A percentile compares a stretch with the other conserved stretches of the same genome.
Evolutionary conservation across 1,140 invertebrate species (phyloP).

Genomic region (Eueides isabella): DNA sequence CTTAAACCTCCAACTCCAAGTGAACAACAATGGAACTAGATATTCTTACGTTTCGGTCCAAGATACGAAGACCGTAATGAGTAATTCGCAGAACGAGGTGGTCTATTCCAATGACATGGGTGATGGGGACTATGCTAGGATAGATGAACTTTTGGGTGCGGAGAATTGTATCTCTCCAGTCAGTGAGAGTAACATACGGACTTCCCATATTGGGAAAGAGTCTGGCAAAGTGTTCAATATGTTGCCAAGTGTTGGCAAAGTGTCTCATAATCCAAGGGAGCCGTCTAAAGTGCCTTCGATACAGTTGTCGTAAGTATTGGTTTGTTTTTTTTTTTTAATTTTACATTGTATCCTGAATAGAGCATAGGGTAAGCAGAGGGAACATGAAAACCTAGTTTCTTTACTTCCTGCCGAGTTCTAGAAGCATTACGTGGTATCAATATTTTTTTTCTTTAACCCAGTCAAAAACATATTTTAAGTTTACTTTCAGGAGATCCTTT

Average conservation of each 20-base stretch:
- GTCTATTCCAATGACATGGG: slow-evolving; percentile 71
- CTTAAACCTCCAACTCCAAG: slow-evolving; percentile 77
- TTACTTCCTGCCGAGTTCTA: no score
- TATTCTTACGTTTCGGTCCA: slow-evolving; percentile 79
- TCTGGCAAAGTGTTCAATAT: slow-evolving; percentile 66
- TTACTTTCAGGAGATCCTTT: no score
- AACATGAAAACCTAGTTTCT: no score
- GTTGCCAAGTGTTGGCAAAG: slow-evolving; percentile 70
- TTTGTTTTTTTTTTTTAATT: neutral
- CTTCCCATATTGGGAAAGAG: slow-evolving; percentile 70
- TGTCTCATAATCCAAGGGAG: slow-evolving; percentile 65
- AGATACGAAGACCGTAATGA: slow-evolving; percentile 75
- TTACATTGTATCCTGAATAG: neutral
- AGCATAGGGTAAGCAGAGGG: no score
- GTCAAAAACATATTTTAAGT: no score
- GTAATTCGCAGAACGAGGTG: slow-evolving; percentile 74
- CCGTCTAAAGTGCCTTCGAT: slow-evolving; percentile 69
- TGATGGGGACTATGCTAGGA: slow-evolving; percentile 75
- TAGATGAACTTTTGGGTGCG: slow-evolving; percentile 72
- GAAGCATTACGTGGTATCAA: no score
- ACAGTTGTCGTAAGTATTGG: slow-evolving; percentile 60
- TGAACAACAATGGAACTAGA: slow-evolving; percentile 76
- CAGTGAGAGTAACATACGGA: slow-evolving; percentile 69
- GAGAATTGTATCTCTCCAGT: slow-evolving; percentile 74
- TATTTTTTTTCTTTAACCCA: no score